Conservation (phyloP, 2,888 invertebrate species). For the Standfussiana lucernea region DNA sequence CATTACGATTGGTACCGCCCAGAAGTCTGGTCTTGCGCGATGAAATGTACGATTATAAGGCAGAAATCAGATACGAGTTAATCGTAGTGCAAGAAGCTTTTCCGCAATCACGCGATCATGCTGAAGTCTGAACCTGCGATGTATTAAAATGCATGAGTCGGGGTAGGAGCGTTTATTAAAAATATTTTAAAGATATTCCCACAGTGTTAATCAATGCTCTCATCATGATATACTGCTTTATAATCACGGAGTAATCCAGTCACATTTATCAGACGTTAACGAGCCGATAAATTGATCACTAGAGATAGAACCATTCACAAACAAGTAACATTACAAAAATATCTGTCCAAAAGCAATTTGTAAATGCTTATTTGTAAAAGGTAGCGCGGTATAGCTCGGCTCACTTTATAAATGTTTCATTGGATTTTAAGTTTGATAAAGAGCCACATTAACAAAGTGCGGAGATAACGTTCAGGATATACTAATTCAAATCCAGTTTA, state of each 20-base stretch:
- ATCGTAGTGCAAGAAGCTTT: conserved; percentile 79
- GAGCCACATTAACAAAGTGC: conserved; percentile 81
- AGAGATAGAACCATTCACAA: conserved; percentile 85
- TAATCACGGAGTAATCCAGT: conserved; percentile 84
- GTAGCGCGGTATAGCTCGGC: conserved; percentile 78
- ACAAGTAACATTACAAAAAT: conserved; percentile 86
- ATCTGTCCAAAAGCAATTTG: conserved; percentile 85
- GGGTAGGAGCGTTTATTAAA: conserved; percentile 56
- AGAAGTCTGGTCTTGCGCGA: conserved; percentile 78
- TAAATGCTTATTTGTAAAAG: conserved; percentile 83
- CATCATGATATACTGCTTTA: conserved; percentile 85
- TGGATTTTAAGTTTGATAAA: conserved; percentile 84
- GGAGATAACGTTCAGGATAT: conserved; percentile 82
- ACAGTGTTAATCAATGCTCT: conserved; percentile 82
- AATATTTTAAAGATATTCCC: conserved; percentile 76
- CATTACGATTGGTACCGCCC: conserved; percentile 80
- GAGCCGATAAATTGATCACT: conserved; percentile 87
- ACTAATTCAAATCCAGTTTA: conserved; percentile 83
- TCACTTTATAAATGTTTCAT: conserved; percentile 77
- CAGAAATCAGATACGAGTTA: conserved; percentile 80
- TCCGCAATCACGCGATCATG: conserved; percentile 81
- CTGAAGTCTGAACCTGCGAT: conserved; percentile 36
- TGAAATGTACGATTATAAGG: conserved; percentile 83
- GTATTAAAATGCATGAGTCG: conserved; percentile 44
- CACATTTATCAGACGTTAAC: conserved; percentile 86